phyloP scores from a whole-genome alignment of 2,888 invertebrate genomes.

The Parapristionchus giblindavisi region DNA sequence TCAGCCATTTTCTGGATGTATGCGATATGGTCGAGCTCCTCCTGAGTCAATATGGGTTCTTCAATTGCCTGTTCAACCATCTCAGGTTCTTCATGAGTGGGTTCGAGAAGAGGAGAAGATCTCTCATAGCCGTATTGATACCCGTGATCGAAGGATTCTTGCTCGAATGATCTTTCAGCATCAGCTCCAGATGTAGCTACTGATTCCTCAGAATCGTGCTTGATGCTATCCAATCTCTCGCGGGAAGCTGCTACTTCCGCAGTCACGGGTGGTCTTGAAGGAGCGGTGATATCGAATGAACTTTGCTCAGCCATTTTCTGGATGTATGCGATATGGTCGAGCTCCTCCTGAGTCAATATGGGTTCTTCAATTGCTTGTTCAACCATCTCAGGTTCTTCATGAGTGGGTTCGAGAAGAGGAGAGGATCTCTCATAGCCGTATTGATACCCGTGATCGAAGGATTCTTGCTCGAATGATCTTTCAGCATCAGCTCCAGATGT shows the following conservation, averaged over 20 bases:
- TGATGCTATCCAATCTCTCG: background rate
- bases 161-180: constrained; percentile 2
- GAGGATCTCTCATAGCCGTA: background rate
- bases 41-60: constrained; percentile 2
- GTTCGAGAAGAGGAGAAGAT: background rate
- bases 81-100: background rate
- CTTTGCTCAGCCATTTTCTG: constrained; percentile 18
- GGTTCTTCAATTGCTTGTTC: background rate
- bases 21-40: constrained; percentile 14
- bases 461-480: constrained; percentile 5
- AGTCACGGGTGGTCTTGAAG: background rate
- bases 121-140: constrained; percentile 2
- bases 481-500: constrained; percentile 15
- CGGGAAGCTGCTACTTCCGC: background rate
- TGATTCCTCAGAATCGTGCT: background rate
- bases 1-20: constrained; percentile 20
- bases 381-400: background rate
- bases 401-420: background rate
- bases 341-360: constrained; percentile 5
- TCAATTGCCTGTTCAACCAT: background rate
- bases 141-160: background rate
- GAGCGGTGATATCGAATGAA: background rate
- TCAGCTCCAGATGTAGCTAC: constrained; percentile 3
- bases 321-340: constrained; percentile 18
- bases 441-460: constrained; percentile 1